Conservation (phyloP, 2,113 vertebrate species). For the Megaleporinus macrocephalus region DNA sequence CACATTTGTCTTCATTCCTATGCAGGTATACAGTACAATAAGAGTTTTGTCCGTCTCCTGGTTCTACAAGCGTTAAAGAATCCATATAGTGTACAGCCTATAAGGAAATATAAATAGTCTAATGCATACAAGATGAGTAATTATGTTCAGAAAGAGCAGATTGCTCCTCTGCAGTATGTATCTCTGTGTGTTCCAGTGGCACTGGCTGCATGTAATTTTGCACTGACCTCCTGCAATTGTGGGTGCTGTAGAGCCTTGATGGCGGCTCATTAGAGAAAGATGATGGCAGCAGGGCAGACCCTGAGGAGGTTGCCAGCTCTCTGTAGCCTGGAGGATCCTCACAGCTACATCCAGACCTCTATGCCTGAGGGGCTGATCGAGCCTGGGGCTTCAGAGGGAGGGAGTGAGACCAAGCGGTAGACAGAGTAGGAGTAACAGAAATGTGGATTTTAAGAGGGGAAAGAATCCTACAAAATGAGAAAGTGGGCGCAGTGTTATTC, state of each 20-base stretch:
- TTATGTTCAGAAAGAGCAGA: not conserved
- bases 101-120: not conserved
- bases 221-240: constrained; percentile 39
- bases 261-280: constrained; percentile 44
- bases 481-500: constrained; percentile 38
- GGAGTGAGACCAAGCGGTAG: not conserved
- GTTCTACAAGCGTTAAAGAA: not conserved
- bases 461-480: constrained; percentile 10
- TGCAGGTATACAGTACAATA: not conserved
- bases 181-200: constrained; percentile 13
- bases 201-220: constrained; percentile 22
- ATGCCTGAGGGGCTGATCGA: constrained; percentile 39
- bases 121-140: not conserved
- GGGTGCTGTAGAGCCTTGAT: constrained; percentile 34
- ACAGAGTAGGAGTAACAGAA: not conserved
- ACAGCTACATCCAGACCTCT: constrained; percentile 32
- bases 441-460: constrained; percentile 4
- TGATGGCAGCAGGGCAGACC: constrained; percentile 41
- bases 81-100: not conserved
- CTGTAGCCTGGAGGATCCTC: constrained; percentile 39
- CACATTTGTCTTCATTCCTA: not conserved
- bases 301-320: constrained; percentile 26
- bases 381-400: constrained; percentile 16
- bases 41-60: not conserved
- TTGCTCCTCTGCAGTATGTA: not conserved